A percentile compares a stretch with the other conserved stretches of the same genome.
Conservation (phyloP, 1,140 invertebrate species). For the Trypoxylus dichotomus region DNA sequence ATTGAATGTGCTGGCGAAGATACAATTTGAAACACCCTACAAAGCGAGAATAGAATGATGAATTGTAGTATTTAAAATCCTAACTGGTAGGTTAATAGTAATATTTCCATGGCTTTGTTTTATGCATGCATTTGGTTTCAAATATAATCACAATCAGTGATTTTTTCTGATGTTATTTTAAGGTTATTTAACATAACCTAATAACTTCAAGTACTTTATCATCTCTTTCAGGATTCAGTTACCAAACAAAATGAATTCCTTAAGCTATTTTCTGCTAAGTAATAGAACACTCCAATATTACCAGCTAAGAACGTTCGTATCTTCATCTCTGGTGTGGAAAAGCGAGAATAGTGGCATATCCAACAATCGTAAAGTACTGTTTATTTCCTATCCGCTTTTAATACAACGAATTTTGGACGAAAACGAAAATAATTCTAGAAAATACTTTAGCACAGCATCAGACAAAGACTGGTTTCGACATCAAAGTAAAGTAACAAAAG, state of each 20-base stretch:
- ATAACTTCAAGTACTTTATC: too few relatives aligned
- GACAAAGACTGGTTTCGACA: conserved; percentile 31
- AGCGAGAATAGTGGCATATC: background rate
- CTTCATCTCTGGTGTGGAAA: background rate
- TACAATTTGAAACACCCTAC: too few relatives aligned
- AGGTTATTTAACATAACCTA: too few relatives aligned
- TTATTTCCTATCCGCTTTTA: background rate
- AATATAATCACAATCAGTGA: too few relatives aligned
- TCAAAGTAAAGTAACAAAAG: conserved; percentile 39
- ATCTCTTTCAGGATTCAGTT: too few relatives aligned
- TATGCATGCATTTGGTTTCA: too few relatives aligned
- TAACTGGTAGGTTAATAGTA: too few relatives aligned
- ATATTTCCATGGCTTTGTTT: too few relatives aligned
- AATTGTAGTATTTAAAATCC: too few relatives aligned
- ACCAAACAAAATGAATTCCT: background rate
- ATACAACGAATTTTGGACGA: background rate
- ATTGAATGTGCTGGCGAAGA: too few relatives aligned
- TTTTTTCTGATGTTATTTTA: too few relatives aligned
- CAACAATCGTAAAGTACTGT: background rate
- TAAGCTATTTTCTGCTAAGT: background rate
- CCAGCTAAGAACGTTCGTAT: background rate
- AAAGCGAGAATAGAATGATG: too few relatives aligned
- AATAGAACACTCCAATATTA: background rate
- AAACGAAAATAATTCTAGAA: background rate
- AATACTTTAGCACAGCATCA: conserved; percentile 30